Conservation (phyloP, 1,140 invertebrate species). For the Lordiphosa stackelbergi region DNA sequence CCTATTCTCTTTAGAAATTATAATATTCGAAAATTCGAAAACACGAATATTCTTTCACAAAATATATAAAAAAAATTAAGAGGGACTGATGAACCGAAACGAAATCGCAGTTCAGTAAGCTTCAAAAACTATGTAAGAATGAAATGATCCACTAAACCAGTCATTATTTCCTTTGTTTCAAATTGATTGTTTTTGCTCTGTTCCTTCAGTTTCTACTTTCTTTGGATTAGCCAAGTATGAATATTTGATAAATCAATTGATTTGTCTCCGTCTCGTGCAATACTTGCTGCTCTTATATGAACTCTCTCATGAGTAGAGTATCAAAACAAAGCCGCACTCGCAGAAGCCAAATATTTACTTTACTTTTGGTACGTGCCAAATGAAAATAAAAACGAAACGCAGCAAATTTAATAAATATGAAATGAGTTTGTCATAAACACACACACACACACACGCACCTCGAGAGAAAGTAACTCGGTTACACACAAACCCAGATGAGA, state of each 20-base stretch:
- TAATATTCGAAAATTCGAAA: no score
- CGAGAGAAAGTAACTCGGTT: neutral
- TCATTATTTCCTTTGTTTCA: no score
- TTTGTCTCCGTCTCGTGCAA: neutral
- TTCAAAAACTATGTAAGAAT: no score
- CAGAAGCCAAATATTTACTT: slow-evolving; percentile 43
- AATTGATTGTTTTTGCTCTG: no score
- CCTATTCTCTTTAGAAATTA: no score
- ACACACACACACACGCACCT: slow-evolving; percentile 19
- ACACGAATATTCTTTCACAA: no score
- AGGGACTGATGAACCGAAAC: no score
- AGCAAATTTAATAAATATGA: slow-evolving; percentile 72
- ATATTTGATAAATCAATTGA: neutral
- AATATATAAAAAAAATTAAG: no score
- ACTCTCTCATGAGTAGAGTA: slow-evolving; percentile 4
- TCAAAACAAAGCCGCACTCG: slow-evolving; percentile 24
- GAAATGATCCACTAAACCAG: no score
- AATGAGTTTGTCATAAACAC: slow-evolving; percentile 66
- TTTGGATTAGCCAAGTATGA: neutral
- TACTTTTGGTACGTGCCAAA: slow-evolving; percentile 61
- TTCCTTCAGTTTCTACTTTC: no score
- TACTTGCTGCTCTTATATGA: neutral
- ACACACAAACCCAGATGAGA: neutral
- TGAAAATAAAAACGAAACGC: slow-evolving; percentile 65
- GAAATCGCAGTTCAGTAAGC: no score